A percentile compares a stretch with the other conserved stretches of the same genome.
Evolutionary conservation across 2,888 invertebrate species (phyloP).

Genomic region (Muschampia plurimacula): DNA sequence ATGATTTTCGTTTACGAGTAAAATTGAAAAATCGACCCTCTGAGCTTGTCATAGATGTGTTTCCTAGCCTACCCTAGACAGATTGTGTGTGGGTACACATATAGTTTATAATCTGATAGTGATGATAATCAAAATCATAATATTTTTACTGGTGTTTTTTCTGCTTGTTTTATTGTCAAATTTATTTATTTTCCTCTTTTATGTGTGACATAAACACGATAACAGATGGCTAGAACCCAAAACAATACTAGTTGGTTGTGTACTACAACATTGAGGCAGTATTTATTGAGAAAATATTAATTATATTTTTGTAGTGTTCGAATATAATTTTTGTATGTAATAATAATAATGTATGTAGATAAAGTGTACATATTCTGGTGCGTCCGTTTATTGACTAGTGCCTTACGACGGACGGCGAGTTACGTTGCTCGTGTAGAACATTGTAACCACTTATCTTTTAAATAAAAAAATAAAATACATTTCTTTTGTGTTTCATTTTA

Average conservation of each 20-base stretch:
- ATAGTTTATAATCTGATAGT: too few species aligned
- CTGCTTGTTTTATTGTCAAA: too few species aligned
- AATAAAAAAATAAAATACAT: slow-evolving; percentile 52
- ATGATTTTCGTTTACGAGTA: too few species aligned
- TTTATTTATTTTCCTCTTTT: too few species aligned
- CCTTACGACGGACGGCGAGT: slow-evolving; percentile 78
- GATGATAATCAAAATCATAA: too few species aligned
- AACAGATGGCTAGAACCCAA: not conserved
- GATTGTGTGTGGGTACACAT: too few species aligned
- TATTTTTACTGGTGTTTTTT: too few species aligned
- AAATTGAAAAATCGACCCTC: too few species aligned
- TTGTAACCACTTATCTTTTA: slow-evolving; percentile 63
- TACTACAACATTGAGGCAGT: slow-evolving; percentile 14
- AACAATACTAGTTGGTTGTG: slow-evolving; percentile 12
- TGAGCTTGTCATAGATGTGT: too few species aligned
- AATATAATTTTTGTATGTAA: slow-evolving; percentile 23
- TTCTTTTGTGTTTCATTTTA: slow-evolving; percentile 11
- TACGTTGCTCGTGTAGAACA: slow-evolving; percentile 76
- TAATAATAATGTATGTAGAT: slow-evolving; percentile 19
- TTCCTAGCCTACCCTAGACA: too few species aligned
- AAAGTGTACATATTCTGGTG: slow-evolving; percentile 49
- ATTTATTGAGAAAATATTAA: slow-evolving; percentile 40
- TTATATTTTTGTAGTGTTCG: slow-evolving; percentile 71
- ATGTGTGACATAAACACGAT: too few species aligned
- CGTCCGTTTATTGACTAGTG: slow-evolving; percentile 78